These are phyloP conservation scores for Alcedo atthis DNA, from an alignment of 2,797 vertebrate species.

Conservation along the genomic window DNA sequence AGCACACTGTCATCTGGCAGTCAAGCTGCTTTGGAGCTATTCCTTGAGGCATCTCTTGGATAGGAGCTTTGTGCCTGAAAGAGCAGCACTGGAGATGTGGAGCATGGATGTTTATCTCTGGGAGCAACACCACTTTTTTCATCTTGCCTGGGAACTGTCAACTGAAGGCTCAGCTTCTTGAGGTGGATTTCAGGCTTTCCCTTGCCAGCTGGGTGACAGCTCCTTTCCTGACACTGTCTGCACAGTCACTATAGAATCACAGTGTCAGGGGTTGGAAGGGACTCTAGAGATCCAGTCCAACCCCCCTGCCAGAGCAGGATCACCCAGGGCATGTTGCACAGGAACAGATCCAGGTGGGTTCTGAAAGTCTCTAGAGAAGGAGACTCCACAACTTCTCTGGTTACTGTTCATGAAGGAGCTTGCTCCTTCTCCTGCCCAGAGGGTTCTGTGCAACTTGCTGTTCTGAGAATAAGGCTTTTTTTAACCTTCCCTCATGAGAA, in stretches of 20 bases:
- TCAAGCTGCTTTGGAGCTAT: neutral
- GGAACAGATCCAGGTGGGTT: too few relatives aligned
- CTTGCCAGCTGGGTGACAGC: neutral
- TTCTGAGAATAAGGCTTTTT: neutral
- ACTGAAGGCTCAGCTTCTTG: neutral
- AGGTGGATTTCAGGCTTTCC: neutral
- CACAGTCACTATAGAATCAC: neutral
- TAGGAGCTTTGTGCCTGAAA: neutral
- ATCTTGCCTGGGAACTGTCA: neutral
- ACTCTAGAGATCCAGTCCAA: too few relatives aligned
- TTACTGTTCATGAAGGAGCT: neutral
- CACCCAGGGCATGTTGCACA: too few relatives aligned
- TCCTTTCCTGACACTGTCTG: neutral
- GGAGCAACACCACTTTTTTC: neutral
- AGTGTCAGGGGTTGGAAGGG: too few relatives aligned
- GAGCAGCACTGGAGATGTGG: neutral
- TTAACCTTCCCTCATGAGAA: neutral
- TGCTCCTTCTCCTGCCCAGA: neutral
- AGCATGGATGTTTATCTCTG: neutral
- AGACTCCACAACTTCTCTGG: too few relatives aligned
- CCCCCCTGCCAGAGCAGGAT: too few relatives aligned
- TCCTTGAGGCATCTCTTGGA: neutral
- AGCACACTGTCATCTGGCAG: neutral
- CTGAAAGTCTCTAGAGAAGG: too few relatives aligned
- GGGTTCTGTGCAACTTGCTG: neutral